Evolutionary conservation across 2,888 invertebrate species (phyloP), one percentile per base, ranked within the genome.

Genomic region (Caenorhabditis virilis): DNA sequence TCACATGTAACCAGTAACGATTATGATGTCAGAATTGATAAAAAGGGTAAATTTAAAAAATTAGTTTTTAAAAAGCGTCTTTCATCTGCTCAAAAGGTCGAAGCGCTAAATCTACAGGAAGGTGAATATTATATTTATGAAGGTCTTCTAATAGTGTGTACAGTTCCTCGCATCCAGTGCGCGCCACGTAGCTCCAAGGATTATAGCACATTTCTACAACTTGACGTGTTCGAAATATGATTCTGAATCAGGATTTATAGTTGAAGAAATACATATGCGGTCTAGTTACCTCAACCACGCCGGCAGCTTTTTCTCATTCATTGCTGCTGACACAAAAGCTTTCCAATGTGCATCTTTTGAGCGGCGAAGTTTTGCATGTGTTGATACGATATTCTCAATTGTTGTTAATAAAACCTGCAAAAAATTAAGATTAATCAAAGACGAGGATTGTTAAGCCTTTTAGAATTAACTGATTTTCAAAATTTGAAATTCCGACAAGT

Each of bases 281-380:
- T n/a, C n/a, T n/a, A 18, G n/a, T 25, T 2, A 69, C 64, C 74
- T 58, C 60, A 98, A 86, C 98, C 98, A 99, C 49, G 90, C 88
- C 5, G 93, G 92, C 76, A 99, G 87, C 85, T 93, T 92, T 82
- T 91, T 91, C 52, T 91, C 89, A 86, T 99, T 99, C 42, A 98
- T 87, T 26, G 92, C 97, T 26, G 93, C 91, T 85, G 95, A 97
- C 49, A 99, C 88, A 83, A 99, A 94, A 0, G 98, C 97, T 85
- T 98, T 98, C 83, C 97, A 95, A 86, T 95, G 95, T 18, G 97
- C 91, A 87, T 97, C 97, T 69, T 89, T 90, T 82, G 93, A 94
- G 78, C 97, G 88, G 84, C 95, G 95, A 79, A 95, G 92, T 0
- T 91, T 91, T 9, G 89, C 89, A 85, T 99, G 98, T 30, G 92